A percentile compares a stretch with the other conserved stretches of the same genome.
Evolutionary conservation across 2,113 vertebrate species (phyloP).

Genomic region (Hippocampus guttulatus): DNA sequence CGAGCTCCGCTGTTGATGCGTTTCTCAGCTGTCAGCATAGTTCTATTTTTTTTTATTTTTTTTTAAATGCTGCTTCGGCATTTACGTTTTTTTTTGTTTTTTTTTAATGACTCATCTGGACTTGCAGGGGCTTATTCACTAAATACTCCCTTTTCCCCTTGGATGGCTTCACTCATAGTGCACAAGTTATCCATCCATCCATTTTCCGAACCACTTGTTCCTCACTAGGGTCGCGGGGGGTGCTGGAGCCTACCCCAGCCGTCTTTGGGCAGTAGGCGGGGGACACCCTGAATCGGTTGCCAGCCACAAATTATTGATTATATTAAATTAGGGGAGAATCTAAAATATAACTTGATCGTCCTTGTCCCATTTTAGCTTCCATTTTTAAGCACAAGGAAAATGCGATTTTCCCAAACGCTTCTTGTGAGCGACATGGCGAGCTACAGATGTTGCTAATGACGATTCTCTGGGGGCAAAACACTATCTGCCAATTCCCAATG

Average conservation of each 20-base stretch:
- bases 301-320: not conserved
- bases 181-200: not conserved
- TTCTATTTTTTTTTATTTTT: not conserved
- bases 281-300: no score
- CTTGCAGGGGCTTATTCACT: not conserved
- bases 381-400: slow-evolving; percentile 13
- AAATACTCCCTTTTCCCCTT: not conserved
- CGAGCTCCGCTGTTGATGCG: not conserved
- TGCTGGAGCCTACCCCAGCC: no score
- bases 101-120: not conserved
- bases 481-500: slow-evolving; percentile 58
- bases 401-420: slow-evolving; percentile 45
- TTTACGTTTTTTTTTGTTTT: not conserved
- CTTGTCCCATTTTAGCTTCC: slow-evolving; percentile 11
- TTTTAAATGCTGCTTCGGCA: not conserved
- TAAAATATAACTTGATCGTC: slow-evolving; percentile 18
- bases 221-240: no score
- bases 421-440: slow-evolving; percentile 48
- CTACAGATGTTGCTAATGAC: slow-evolving; percentile 60
- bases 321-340: not conserved
- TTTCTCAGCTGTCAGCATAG: not conserved
- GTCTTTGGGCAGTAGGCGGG: no score
- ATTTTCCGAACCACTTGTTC: no score
- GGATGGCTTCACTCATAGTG: not conserved
- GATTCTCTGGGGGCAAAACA: slow-evolving; percentile 61